Evolutionary conservation across 1,140 invertebrate genomes (phyloP).

Genomic region (Lasioglossum baleicum): DNA sequence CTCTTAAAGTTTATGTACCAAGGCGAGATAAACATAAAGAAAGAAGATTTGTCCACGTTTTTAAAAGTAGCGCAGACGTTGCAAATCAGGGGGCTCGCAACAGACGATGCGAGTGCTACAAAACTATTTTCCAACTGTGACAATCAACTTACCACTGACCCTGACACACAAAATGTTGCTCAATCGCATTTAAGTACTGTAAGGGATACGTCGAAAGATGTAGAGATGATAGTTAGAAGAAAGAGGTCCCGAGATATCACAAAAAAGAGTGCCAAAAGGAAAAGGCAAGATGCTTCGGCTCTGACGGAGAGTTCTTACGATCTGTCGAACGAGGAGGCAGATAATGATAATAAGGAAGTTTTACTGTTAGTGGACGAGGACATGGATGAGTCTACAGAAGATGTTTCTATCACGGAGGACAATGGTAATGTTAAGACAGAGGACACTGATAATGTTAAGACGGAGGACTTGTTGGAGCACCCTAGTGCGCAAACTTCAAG

Average conservation of each 20-base stretch:
- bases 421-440: slow-evolving; percentile 10
- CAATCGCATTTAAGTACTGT: slow-evolving; percentile 17
- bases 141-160: slow-evolving; percentile 1
- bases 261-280: slow-evolving; percentile 34
- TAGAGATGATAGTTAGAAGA: slow-evolving; percentile 14
- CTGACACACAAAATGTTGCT: background rate
- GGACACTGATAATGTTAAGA: background rate
- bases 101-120: slow-evolving; percentile 20
- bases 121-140: slow-evolving; percentile 2
- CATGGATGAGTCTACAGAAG: background rate
- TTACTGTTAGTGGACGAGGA: slow-evolving; percentile 29
- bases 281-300: slow-evolving; percentile 1
- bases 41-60: slow-evolving; percentile 90
- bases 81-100: slow-evolving; percentile 88
- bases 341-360: slow-evolving; percentile 20
- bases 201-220: slow-evolving; percentile 11
- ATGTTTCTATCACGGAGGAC: slow-evolving; percentile 22
- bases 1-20: slow-evolving; percentile 93
- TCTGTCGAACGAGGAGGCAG: background rate
- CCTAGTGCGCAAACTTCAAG: slow-evolving; percentile 13
- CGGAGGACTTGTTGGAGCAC: background rate
- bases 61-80: slow-evolving; percentile 92
- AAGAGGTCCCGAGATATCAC: slow-evolving; percentile 23
- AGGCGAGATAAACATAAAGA: slow-evolving; percentile 91
- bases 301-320: slow-evolving; percentile 1